Base-by-base conservation (phyloP, 1,140 invertebrate species). In the Drosophila biarmipes region DNA sequence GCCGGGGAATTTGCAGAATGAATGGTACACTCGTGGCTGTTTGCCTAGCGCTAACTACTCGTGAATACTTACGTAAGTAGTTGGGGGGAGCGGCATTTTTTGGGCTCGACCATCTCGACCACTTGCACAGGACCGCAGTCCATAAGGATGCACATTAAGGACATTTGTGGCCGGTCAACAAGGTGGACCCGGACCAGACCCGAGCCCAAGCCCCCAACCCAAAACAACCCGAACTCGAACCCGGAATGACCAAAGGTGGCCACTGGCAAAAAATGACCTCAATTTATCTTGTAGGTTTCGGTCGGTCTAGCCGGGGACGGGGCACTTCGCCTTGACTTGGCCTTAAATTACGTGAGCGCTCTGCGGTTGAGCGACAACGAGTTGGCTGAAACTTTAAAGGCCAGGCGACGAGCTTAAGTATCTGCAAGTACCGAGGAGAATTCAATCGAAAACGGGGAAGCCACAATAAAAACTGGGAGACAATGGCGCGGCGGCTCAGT, bases 101-200 rank as follows among this genome's bases (percentile, higher is more conserved):
- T 61, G 63, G 62, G 78, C 82, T 87, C 62, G 73, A 73, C 76
- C 80, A 66, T 48, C 81, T 80, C 62, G 61, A 82, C 78, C 72
- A 86, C 78, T 86, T 86, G 76, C 81, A 86, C 82, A 77, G 78
- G 78, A 69, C 75, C 84, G 45, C 52, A 78, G 82, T 79, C 79
- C 75, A 84, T 79, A 77, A 82, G 84, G 84, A 89, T 84, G 84
- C 84, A 89, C 84, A 89, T 90, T 90, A 91, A 76, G 90, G 74
- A 85, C 90, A 91, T 91, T 82, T 90, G 90, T 72, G 74, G 69
- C 66, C 73, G 86, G 90, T 86, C 85, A 78, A 82, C 82, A 87
- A 89, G 80, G 84, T 76, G 76, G 78, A 80, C 68, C 80, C 67
- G 58, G 49, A 43, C 59, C 40, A 57, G 11, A 43, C 42, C 19